Evolutionary conservation across 2,113 vertebrate genomes (phyloP), one percentile per base, ranked within the genome.

Genomic region (Indicator indicator): DNA sequence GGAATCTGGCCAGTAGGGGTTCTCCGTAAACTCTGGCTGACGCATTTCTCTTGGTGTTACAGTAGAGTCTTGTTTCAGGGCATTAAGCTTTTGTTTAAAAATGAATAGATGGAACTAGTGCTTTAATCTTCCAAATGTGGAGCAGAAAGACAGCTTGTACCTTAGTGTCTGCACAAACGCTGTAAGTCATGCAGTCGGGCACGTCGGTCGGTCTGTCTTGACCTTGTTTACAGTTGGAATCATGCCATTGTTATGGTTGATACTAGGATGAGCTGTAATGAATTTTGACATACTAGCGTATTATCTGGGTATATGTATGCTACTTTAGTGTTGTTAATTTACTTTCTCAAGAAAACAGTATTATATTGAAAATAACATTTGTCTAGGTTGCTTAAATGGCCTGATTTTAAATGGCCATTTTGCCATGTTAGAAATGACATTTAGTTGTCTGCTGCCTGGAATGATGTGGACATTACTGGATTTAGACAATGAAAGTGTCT

Each of bases 1-100:
- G 94, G 96, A 96, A 83, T 92, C 78, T 58, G 67, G 93, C 90
- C 95, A 89, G 92, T 92, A 94, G 83, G 80, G 73, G 88, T 94
- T 96, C 90, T 96, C 80, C 0, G 1, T 94, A 93, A 95, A 86
- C 67, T 88, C 88, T 81, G 80, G 32, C 50, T 74, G 65, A 42
- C 92, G 76, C 63, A 55, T 93, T 95, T 93, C 80, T 89, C 89
- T 58, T 89, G 74, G 75, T 86, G n/a, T 16, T 90, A 84, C 70
- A 78, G 70, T 90, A 58, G 76, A 68, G 67, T 54, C 60, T 63
- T 93, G 33, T 75, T 93, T 84, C 46, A 65, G 71, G 62, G 42
- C 63, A 67, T 32, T 92, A 71, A 82, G 76, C 50, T 92, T 44
- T 94, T 95, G 80, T 94, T 95, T 93, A 94, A 65, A 93, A 92